These are phyloP conservation scores for Pantherophis guttatus DNA, from an alignment of 2,113 vertebrate species.

Conservation along the genomic window DNA sequence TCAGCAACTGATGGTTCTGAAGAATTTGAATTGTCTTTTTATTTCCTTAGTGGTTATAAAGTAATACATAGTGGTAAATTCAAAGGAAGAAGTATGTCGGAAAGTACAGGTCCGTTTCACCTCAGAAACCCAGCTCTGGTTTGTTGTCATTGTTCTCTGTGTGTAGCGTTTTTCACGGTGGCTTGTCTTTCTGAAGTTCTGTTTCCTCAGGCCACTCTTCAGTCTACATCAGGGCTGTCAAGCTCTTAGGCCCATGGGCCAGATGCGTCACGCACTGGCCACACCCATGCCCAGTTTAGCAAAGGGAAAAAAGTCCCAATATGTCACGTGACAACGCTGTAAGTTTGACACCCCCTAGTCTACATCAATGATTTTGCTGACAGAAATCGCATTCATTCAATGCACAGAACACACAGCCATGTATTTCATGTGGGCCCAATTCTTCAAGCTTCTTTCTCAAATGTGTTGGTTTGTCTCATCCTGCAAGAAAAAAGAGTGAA, in stretches of 20 bases:
- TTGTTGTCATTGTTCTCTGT: not conserved
- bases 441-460: not conserved
- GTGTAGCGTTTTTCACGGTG: not conserved
- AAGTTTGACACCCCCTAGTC: not conserved
- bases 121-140: accelerated
- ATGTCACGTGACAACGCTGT: accelerated
- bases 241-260: no score
- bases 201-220: constrained; percentile 25
- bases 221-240: not conserved
- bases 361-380: constrained; percentile 28
- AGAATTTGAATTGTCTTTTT: not conserved
- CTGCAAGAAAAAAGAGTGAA: not conserved
- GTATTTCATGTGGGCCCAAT: accelerated
- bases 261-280: no score
- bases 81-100: not conserved
- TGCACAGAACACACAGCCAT: constrained; percentile 26
- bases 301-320: no score
- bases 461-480: not conserved
- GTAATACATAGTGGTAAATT: not conserved
- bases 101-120: not conserved
- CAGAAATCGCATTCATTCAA: constrained; percentile 43
- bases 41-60: not conserved
- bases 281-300: no score
- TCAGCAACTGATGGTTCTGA: no score
- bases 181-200: constrained; percentile 26